Percentiles rank a stretch among this genome's conserved stretches.
phyloP scores from a whole-genome alignment of 2,888 invertebrate genomes.

The Melanophora roralis region DNA sequence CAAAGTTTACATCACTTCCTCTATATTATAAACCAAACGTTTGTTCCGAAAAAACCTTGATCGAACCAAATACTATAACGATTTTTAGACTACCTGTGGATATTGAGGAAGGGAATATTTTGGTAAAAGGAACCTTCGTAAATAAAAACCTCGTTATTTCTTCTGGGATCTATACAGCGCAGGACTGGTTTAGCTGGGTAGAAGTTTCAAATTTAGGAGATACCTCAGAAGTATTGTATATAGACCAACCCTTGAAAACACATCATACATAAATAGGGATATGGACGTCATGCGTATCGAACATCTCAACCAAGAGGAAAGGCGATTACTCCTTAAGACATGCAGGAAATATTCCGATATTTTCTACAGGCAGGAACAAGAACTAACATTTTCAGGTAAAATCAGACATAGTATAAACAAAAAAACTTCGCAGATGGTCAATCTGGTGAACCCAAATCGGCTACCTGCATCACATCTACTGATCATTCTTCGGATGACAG shows the following conservation, averaged over 20 bases:
- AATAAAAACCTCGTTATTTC: conserved; percentile 7
- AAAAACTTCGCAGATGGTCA: no score
- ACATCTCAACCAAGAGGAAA: neutral
- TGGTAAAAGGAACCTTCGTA: neutral
- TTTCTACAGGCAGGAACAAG: neutral
- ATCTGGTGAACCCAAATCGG: no score
- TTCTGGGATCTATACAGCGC: conserved; percentile 20
- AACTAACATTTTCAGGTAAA: neutral
- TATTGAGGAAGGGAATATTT: neutral
- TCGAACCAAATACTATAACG: conserved; percentile 21
- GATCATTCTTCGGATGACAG: no score
- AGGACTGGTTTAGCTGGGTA: conserved; percentile 14
- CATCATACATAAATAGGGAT: neutral
- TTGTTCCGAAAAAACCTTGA: conserved; percentile 22
- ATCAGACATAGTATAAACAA: conserved; percentile 6
- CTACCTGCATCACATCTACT: no score
- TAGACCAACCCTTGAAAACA: conserved; percentile 17
- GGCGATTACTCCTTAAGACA: neutral
- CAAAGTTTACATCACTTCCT: conserved; percentile 2
- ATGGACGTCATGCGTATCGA: neutral
- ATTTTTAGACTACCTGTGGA: neutral
- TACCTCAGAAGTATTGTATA: conserved; percentile 1
- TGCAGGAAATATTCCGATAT: conserved; percentile 6
- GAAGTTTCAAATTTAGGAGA: neutral
- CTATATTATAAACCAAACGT: conserved; percentile 41